A percentile compares a stretch with the other conserved stretches of the same genome.
phyloP scores from a whole-genome alignment of 1,140 invertebrate species.

The Geopemphigus sp. region DNA sequence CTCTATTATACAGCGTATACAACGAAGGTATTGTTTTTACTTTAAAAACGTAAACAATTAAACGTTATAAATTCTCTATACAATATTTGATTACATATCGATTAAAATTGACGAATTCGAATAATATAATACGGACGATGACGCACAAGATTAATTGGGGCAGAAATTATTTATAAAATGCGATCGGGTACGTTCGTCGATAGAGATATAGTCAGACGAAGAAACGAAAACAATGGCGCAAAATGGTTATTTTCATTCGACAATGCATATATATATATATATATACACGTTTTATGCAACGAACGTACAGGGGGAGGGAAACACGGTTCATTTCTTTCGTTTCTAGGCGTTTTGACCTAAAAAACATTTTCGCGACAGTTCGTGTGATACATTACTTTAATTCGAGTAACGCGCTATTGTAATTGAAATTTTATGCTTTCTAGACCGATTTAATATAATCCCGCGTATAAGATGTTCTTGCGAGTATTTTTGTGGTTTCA shows the following conservation, averaged over 20 bases:
- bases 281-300: neutral
- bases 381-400: no score
- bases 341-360: conserved; percentile 38
- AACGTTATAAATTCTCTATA: no score
- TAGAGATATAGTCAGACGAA: neutral
- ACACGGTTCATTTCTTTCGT: conserved; percentile 43
- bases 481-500: neutral
- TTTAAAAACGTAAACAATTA: no score
- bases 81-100: no score
- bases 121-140: no score
- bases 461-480: neutral
- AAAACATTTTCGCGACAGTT: conserved; percentile 24
- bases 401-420: conserved; percentile 10
- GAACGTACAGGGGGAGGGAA: conserved; percentile 7
- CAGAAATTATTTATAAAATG: conserved; percentile 16
- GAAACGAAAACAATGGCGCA: conserved; percentile 23
- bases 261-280: neutral
- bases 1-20: no score
- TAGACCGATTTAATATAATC: conserved; percentile 3
- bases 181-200: neutral
- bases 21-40: no score
- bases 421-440: conserved; percentile 41
- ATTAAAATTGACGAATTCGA: no score
- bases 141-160: no score
- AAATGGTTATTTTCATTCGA: conserved; percentile 6